phyloP scores from a whole-genome alignment of 35 echinoderm and acorn worm genomes.

The Heliocidaris erythrogramma region DNA sequence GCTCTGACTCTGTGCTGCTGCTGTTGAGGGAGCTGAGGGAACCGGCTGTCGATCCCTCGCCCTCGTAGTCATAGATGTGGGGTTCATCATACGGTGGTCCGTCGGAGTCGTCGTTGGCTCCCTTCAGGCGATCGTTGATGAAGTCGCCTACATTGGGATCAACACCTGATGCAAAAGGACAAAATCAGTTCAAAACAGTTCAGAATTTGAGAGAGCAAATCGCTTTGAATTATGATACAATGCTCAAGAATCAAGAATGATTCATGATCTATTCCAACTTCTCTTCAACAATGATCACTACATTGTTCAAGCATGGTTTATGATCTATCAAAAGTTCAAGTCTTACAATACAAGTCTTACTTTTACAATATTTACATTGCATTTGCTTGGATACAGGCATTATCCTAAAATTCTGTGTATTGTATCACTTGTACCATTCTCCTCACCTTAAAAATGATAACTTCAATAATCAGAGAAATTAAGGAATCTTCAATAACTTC shows the following conservation, averaged over 20 bases:
- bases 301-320: too few species aligned
- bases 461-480: too few species aligned
- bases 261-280: not conserved
- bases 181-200: not conserved
- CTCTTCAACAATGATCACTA: too few species aligned
- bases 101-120: slow-evolving; percentile 82
- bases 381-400: too few species aligned
- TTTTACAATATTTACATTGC: not conserved
- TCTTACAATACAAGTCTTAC: too few species aligned
- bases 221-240: not conserved
- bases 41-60: slow-evolving; percentile 89
- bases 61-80: slow-evolving; percentile 85
- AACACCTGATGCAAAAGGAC: slow-evolving; percentile 50
- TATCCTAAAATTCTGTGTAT: too few species aligned
- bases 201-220: not conserved
- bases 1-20: slow-evolving; percentile 81
- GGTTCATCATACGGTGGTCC: slow-evolving; percentile 84
- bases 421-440: too few species aligned
- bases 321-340: too few species aligned
- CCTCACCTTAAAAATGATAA: too few species aligned
- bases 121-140: slow-evolving; percentile 79
- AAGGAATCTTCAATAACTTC: too few species aligned
- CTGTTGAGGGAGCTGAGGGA: slow-evolving; percentile 93
- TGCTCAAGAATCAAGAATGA: not conserved
- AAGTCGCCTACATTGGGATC: slow-evolving; percentile 91